phyloP scores from a whole-genome alignment of 2,797 vertebrate genomes.

The Carcharodon carcharias region DNA sequence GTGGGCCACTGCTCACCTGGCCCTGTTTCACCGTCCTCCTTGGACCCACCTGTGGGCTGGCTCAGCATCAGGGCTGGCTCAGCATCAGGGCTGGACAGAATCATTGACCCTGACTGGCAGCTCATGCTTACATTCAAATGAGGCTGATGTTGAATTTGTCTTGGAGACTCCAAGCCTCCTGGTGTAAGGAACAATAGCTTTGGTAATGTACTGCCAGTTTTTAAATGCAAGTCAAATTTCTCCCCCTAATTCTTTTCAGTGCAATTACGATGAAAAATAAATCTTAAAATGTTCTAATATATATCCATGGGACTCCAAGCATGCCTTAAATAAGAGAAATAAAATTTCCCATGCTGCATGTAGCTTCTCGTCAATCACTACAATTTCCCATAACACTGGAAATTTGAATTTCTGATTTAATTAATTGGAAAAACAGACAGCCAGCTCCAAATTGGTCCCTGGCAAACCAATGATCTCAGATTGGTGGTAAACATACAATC shows the following conservation, averaged over 20 bases:
- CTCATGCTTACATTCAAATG: background rate
- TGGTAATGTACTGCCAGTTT: background rate
- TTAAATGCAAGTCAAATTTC: background rate
- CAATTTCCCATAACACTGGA: background rate
- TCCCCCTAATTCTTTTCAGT: background rate
- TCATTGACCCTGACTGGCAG: background rate
- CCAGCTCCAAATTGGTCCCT: background rate
- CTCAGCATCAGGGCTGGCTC: background rate
- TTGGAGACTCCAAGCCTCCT: too few species aligned
- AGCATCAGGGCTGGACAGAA: background rate
- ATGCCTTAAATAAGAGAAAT: background rate
- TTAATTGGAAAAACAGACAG: background rate
- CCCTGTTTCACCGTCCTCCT: background rate
- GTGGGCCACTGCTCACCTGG: background rate
- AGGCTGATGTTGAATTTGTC: background rate
- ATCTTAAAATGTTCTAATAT: background rate
- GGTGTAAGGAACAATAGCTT: background rate
- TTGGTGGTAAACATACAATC: too few species aligned
- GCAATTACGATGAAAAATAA: background rate
- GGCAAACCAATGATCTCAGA: background rate
- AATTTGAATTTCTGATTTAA: background rate
- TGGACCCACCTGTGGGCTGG: background rate
- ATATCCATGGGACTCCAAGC: background rate
- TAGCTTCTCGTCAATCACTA: background rate
- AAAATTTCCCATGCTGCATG: background rate